Base-by-base conservation (phyloP, 2,113 vertebrate species). In the Ctenomys sociabilis region DNA sequence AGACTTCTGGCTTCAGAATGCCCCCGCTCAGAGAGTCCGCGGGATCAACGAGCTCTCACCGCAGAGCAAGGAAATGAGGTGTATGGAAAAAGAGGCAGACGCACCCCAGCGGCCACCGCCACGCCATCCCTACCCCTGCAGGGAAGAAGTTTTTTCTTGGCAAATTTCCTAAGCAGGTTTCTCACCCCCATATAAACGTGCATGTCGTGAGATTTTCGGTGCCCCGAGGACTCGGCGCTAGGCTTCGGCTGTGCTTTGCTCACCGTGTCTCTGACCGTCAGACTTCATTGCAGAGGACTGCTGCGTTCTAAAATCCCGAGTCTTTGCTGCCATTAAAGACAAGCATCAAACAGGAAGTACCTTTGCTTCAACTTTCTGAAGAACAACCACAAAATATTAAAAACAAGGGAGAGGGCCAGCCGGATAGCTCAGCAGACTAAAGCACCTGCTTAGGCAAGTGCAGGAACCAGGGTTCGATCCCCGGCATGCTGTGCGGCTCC, bases 21-120 rank as follows among this genome's bases (percentile, higher is more conserved):
- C 21, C 16, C 22, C 32, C 61, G 22, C 7, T 5, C 11, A 24
- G 10, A 54, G 24, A 14, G 37, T 32, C 22, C 30, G 61, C n/a
- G 40, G 22, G 19, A 17, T 37, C 75, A 28, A 37, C 2, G n/a
- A 32, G 2, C 40, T 22, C 32, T 64, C 6, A 37, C 17, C 92
- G 49, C 70, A 82, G 28, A 26, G 37, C 24, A 63, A 80, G 4
- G 28, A 88, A 49, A 4, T 24, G 10, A 37, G 28, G 3, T 5
- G 49, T 30, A 63, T 72, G 32, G 68, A 61, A 49, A 45, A 61
- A 57, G 43, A 28, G 26, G 37, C 40, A 59, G n/a, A 40, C 28
- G 11, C 1, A 37, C 13, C 45, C 3, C 12, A 28, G 6, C 5
- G 3, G 2, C 10, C 22, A 13, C 35, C 13, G 19, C 13, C 26